Conservation (phyloP, 2,888 invertebrate species). For the Strigamia maritima region DNA sequence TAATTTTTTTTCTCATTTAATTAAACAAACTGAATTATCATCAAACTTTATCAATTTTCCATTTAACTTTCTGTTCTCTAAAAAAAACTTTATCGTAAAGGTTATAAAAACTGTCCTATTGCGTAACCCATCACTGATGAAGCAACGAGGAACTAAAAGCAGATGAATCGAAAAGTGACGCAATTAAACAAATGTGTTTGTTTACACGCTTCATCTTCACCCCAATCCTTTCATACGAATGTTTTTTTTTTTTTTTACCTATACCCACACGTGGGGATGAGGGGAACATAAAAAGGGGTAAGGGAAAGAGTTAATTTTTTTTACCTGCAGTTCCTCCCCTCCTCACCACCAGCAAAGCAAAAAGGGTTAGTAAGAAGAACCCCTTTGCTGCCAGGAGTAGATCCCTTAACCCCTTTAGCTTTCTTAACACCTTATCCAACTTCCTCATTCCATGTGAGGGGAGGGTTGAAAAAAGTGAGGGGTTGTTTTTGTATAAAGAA, state of each 20-base stretch:
- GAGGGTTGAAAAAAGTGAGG: slow-evolving; percentile 14
- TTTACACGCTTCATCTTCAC: background rate
- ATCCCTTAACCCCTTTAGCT: background rate
- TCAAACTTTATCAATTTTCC: too few relatives aligned
- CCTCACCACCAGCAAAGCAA: background rate
- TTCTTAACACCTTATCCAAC: background rate
- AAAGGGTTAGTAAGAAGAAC: background rate
- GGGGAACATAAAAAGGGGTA: slow-evolving; percentile 7
- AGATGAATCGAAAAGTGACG: slow-evolving; percentile 18
- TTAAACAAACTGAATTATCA: too few relatives aligned
- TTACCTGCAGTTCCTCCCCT: background rate
- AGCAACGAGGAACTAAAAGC: slow-evolving; percentile 1
- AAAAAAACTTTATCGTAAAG: background rate
- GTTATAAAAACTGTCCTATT: background rate
- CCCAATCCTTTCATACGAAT: background rate
- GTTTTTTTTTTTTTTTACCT: background rate
- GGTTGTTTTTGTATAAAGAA: background rate
- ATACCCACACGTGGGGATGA: background rate
- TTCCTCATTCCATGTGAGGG: slow-evolving; percentile 27
- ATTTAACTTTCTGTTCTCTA: too few relatives aligned
- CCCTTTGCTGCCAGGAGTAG: background rate
- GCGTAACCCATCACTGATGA: slow-evolving; percentile 3
- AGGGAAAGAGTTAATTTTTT: background rate
- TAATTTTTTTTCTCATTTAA: too few relatives aligned
- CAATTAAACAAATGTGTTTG: slow-evolving; percentile 17